Evolutionary conservation across 2,888 invertebrate species (phyloP).

Genomic region (Brachylomia viminalis): DNA sequence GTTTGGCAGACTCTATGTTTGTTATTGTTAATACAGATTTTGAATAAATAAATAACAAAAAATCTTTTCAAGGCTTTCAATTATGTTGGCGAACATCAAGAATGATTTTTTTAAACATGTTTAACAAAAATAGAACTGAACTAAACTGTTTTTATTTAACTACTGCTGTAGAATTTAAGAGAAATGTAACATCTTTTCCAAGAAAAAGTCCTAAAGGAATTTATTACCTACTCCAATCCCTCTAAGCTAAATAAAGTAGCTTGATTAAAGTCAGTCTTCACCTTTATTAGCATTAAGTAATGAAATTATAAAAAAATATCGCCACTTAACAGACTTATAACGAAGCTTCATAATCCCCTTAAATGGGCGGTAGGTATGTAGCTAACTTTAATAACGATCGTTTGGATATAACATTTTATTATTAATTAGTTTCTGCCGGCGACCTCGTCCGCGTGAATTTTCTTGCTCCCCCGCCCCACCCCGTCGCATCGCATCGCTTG

Average conservation of each 20-base stretch:
- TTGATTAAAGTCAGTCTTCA: constrained; percentile 24
- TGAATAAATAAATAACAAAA: too few relatives aligned
- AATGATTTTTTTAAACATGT: not conserved
- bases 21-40: too few relatives aligned
- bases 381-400: constrained; percentile 32
- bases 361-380: constrained; percentile 31
- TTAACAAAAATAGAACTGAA: not conserved
- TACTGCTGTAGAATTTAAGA: not conserved
- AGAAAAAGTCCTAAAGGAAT: constrained; percentile 1
- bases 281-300: constrained; percentile 38
- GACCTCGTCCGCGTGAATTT: too few relatives aligned
- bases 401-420: constrained; percentile 35
- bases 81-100: not conserved
- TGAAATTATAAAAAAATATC: constrained; percentile 44
- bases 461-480: too few relatives aligned
- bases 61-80: not conserved
- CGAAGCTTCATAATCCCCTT: constrained; percentile 55
- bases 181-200: not conserved
- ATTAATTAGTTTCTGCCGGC: constrained; percentile 6
- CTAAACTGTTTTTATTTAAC: not conserved
- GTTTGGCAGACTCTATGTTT: too few relatives aligned
- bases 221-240: constrained; percentile 26
- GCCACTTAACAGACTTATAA: constrained; percentile 52
- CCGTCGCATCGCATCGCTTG: too few relatives aligned
- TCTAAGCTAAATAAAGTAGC: constrained; percentile 31